phyloP scores from a whole-genome alignment of 2,113 vertebrate species.

The Carlito syrichta region DNA sequence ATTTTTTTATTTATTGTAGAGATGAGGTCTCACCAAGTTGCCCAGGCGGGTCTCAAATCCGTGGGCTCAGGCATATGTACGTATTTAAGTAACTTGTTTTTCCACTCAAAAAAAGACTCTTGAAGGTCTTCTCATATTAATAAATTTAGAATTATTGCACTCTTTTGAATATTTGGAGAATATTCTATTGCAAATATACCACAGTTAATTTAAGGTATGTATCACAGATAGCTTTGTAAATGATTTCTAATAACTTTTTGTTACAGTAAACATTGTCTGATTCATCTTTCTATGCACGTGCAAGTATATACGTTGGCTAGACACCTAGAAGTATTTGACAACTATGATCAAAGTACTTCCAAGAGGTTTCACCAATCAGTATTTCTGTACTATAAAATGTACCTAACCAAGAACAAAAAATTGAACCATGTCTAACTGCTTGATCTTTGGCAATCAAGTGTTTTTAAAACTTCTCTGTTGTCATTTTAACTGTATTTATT shows the following conservation, averaged over 20 bases:
- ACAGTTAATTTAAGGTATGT: neutral
- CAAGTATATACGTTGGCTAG: neutral
- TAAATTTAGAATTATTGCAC: neutral
- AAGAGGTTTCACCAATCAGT: neutral
- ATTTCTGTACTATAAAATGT: neutral
- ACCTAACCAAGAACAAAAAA: neutral
- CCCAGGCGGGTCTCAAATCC: no score
- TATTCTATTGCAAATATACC: neutral
- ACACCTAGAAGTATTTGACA: neutral
- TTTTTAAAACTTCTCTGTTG: neutral
- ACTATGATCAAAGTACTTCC: neutral
- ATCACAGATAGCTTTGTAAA: neutral
- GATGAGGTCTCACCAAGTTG: no score
- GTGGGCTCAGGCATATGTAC: no score
- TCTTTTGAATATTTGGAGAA: neutral
- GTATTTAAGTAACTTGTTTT: neutral
- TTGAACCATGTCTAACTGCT: neutral
- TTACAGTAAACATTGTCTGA: neutral
- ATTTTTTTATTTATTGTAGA: no score
- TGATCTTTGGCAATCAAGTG: neutral
- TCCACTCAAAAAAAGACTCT: neutral
- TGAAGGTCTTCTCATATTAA: neutral
- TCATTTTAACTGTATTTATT: neutral
- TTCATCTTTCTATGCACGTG: neutral
- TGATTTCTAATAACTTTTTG: neutral